Percentiles rank a stretch among this genome's conserved stretches.
These are phyloP conservation scores for Cosmopolites sordidus DNA, from an alignment of 2,888 invertebrate genomes.

Conservation along the genomic window DNA sequence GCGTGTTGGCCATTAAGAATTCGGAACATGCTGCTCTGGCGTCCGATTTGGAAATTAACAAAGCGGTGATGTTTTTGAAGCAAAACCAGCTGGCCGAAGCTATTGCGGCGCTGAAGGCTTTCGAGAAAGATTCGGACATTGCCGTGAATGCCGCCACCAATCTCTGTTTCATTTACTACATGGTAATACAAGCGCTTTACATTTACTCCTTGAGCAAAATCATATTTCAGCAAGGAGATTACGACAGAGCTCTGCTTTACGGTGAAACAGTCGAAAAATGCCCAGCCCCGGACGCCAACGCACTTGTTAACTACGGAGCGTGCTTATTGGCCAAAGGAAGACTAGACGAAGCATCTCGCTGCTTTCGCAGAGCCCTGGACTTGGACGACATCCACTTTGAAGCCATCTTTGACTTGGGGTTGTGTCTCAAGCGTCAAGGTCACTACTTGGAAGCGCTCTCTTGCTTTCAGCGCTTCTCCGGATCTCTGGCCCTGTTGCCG, in stretches of 20 bases:
- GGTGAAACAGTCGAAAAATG: slow-evolving; percentile 69
- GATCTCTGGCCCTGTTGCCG: slow-evolving; percentile 54
- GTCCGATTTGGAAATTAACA: slow-evolving; percentile 86
- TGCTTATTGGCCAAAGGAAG: slow-evolving; percentile 68
- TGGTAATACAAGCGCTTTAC: slow-evolving; percentile 52
- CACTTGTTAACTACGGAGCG: slow-evolving; percentile 81
- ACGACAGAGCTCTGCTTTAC: slow-evolving; percentile 71
- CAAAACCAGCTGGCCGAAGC: slow-evolving; percentile 77
- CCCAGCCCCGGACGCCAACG: slow-evolving; percentile 75
- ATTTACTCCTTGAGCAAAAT: too few relatives aligned
- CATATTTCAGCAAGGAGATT: slow-evolving; percentile 66
- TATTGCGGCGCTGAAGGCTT: slow-evolving; percentile 77
- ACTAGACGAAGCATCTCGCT: slow-evolving; percentile 65
- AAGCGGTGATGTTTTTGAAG: slow-evolving; percentile 79
- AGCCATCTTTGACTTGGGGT: slow-evolving; percentile 77
- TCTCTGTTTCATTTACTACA: slow-evolving; percentile 76
- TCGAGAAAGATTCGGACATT: slow-evolving; percentile 80
- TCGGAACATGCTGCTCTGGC: slow-evolving; percentile 81
- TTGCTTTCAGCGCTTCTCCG: slow-evolving; percentile 70
- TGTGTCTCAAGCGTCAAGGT: slow-evolving; percentile 65
- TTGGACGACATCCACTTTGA: slow-evolving; percentile 79
- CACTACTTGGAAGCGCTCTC: slow-evolving; percentile 72
- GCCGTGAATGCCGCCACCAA: slow-evolving; percentile 83
- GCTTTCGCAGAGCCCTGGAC: slow-evolving; percentile 70
- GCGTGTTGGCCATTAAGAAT: slow-evolving; percentile 87